These are phyloP conservation scores for Tychaedon coryphoeus DNA, from an alignment of 2,113 vertebrate species.

Conservation along the genomic window DNA sequence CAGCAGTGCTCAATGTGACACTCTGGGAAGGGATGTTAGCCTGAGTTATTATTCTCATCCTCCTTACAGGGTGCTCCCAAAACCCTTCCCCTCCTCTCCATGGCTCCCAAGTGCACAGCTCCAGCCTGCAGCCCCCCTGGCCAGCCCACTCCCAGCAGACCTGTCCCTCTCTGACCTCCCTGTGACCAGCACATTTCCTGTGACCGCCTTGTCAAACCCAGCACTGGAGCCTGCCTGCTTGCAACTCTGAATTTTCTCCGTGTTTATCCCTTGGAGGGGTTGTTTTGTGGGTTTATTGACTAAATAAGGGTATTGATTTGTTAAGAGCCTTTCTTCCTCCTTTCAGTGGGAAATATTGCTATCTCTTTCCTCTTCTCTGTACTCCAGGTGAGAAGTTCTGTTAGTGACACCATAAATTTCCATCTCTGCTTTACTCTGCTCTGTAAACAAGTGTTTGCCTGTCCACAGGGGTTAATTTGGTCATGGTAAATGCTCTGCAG, in stretches of 20 bases:
- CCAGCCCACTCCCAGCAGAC: neutral
- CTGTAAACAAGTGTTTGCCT: constrained; percentile 72
- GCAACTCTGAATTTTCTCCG: constrained; percentile 55
- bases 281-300: constrained; percentile 73
- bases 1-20: fast-evolving
- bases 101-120: neutral
- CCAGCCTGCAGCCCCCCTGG: neutral
- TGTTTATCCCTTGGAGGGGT: constrained; percentile 46
- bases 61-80: fast-evolving
- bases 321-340: constrained; percentile 77
- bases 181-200: fast-evolving
- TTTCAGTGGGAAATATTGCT: constrained; percentile 66
- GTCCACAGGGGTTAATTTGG: constrained; percentile 74
- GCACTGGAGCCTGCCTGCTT: neutral
- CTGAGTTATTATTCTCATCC: fast-evolving
- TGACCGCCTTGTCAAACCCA: neutral
- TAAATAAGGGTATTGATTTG: constrained; percentile 71
- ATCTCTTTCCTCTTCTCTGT: neutral
- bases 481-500: constrained; percentile 21
- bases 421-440: constrained; percentile 65
- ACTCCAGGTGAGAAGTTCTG: constrained; percentile 66
- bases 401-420: constrained; percentile 72
- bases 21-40: neutral
- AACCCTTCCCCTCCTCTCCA: neutral
- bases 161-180: neutral